Base-by-base conservation (phyloP, 2,888 invertebrate species). In the Siphlonurus alternatus region DNA sequence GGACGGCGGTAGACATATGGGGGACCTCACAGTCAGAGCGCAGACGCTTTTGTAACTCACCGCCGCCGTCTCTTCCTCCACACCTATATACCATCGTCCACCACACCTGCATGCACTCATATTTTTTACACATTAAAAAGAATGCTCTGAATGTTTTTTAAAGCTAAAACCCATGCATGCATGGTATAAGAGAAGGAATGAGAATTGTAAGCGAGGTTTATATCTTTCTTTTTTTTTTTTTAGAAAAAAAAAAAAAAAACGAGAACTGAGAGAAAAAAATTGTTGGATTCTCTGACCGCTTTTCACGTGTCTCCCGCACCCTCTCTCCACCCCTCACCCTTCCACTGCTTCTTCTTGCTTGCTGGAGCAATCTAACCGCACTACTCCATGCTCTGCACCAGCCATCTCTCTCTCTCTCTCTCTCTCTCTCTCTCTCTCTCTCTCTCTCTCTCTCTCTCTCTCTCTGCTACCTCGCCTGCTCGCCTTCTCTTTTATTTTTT, bases 281-380 rank as follows among this genome's bases (percentile, higher is more conserved):
- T 38, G 38, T 38, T 38, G 38, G 38, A 38, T 38, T 38, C 38
- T 38, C 38, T 38, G 38, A 38, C 38, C 38, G 38, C 38, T 38
- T 38, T 38, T 38, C 38, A 38, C 38, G 38, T 38, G 7, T 38
- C 38, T 38, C 38, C 15, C 38, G 5, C 38, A 10, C 38, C 15
- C 38, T 38, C 51, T 61, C 20, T 60, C 63, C 53, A 56, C 61
- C 62, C 63, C 53, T 65, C 63, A 61, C 66, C 60, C 25, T 38
- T 56, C 38, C 25, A 25, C 64, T 23, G 38, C 54, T 22, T 23
- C 64, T 53, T 60, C 7, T 15, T 7, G 53, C 20, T 23, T 19
- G 53, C n/a, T n/a, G 19, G 61, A 23, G 22, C 22, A 23, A 53
- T 22, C 54, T 53, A 53, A 54, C 63, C 23, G 23, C 23, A 22